phyloP scores from a whole-genome alignment of 2,113 vertebrate species.

The Xenus cinereus region DNA sequence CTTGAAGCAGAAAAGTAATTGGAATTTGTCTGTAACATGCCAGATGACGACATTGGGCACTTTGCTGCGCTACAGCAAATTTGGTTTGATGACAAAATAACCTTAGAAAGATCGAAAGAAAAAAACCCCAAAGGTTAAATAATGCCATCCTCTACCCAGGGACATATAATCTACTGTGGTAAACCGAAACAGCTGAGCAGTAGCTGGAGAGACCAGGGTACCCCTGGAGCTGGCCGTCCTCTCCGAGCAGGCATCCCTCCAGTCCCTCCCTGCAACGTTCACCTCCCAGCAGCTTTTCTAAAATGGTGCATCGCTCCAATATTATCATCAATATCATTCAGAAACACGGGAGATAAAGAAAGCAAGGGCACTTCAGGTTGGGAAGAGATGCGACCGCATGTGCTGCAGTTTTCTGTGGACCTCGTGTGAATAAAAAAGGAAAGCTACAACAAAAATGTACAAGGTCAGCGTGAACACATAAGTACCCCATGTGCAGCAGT shows the following conservation, averaged over 20 bases:
- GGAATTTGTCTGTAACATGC: slow-evolving; percentile 87
- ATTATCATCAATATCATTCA: background rate
- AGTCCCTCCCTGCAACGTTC: background rate
- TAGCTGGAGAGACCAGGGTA: background rate
- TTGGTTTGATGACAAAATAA: slow-evolving; percentile 81
- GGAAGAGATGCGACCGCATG: background rate
- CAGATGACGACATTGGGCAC: slow-evolving; percentile 79
- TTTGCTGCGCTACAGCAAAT: slow-evolving; percentile 75
- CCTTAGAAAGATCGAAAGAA: slow-evolving; percentile 56
- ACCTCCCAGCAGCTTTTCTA: background rate
- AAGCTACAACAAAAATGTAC: background rate
- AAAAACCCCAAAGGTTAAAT: slow-evolving; percentile 36
- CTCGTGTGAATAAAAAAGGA: background rate
- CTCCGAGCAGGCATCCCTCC: background rate
- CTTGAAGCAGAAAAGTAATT: slow-evolving; percentile 84
- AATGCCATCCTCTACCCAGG: background rate
- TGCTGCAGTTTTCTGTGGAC: background rate
- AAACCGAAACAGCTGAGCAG: background rate
- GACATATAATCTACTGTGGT: background rate
- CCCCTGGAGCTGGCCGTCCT: background rate
- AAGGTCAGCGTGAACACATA: background rate
- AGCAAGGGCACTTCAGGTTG: background rate
- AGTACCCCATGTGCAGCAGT: background rate
- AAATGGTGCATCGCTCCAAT: background rate
- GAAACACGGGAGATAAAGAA: background rate